Conservation (phyloP, 2,888 invertebrate genomes). For the Trachelus troglodyta region DNA sequence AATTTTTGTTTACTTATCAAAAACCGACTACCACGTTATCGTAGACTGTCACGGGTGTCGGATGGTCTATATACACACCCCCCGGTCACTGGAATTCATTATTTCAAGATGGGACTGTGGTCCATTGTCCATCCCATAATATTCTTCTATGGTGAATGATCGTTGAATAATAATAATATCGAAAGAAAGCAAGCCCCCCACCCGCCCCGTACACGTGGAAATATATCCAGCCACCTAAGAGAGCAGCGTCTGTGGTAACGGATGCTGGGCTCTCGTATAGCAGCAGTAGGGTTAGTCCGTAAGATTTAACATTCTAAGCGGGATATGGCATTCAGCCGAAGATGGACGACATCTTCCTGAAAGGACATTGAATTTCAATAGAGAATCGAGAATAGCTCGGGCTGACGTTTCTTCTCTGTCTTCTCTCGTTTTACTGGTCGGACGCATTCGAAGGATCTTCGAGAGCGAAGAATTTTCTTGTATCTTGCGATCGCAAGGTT, state of each 20-base stretch:
- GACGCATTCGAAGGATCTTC: constrained; percentile 22
- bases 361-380: constrained; percentile 55
- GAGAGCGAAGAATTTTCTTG: neutral
- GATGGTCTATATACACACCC: neutral
- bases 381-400: constrained; percentile 41
- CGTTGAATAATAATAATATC: neutral
- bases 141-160: neutral
- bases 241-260: neutral
- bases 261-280: neutral
- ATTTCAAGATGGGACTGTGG: neutral
- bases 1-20: no score
- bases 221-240: neutral
- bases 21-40: no score
- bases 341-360: constrained; percentile 54
- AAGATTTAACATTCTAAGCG: constrained; percentile 42
- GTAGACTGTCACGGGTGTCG: no score
- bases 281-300: constrained; percentile 36
- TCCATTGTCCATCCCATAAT: neutral
- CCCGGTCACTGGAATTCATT: neutral
- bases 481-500: neutral
- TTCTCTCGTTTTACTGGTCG: constrained; percentile 11
- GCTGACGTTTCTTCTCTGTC: neutral
- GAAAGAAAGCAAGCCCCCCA: neutral
- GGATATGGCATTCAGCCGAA: constrained; percentile 39
- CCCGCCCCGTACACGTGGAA: neutral